Evolutionary conservation across 2,113 vertebrate genomes (phyloP), one percentile per base, ranked within the genome.

Genomic region (Rissa tridactyla): DNA sequence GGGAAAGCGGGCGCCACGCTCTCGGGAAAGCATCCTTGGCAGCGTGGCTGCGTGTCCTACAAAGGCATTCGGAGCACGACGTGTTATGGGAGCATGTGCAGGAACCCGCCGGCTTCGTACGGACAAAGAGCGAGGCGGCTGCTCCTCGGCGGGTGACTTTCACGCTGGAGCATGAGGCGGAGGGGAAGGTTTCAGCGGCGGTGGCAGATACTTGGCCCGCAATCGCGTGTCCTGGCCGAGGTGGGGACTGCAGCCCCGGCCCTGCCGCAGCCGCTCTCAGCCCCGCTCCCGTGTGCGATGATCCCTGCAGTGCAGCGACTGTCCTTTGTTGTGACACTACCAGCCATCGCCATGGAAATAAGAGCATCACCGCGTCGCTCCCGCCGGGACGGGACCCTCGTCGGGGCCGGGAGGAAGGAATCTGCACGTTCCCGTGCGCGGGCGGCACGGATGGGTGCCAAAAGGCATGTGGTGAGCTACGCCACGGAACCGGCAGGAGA

Each of bases 341-440:
- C 75, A 51, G 40, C 38, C 79, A 86, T 54, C 23, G 11, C 86
- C 89, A 82, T 51, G 77, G 86, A 81, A 81, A 93, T 62, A 42
- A 7, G 12, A 90, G 88, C 76, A 52, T 6, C 4, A 2, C 69
- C 17, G 3, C 5, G 32, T 38, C 49, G 2, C n/a, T 14, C 57
- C 4, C 4, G 22, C 13, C 4, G 18, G 47, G 20, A 55, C 0
- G 0, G 55, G 64, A 75, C 18, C 25, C 36, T 60, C 3, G 8
- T 6, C 6, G 4, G 71, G 64, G 55, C 81, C 25, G 21, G 57
- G 10, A 36, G 47, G 34, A 46, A n/a, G 36, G 26, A 54, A 36
- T 65, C 13, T 6, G 55, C 22, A 7, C 15, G 0, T 5, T 44
- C 44, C 55, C 2, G 0, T 1, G 23, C 3, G 2, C 49, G 14